A percentile compares a stretch with the other conserved stretches of the same genome.
phyloP scores from a whole-genome alignment of 2,797 vertebrate genomes.

The Pseudochirops cupreus region DNA sequence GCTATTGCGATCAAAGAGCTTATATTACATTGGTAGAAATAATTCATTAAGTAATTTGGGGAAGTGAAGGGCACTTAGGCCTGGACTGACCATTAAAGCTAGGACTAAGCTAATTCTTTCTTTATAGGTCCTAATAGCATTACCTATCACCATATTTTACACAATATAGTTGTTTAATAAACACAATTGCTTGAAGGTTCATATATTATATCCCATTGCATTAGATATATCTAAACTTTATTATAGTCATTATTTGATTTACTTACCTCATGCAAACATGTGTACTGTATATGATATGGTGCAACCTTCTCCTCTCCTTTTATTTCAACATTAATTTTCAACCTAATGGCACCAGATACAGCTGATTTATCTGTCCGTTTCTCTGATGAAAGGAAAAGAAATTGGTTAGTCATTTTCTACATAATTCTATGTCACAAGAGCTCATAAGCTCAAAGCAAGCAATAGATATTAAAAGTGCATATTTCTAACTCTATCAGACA shows the following conservation, averaged over 20 bases:
- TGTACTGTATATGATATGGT: slow-evolving; percentile 97
- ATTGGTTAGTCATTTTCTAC: slow-evolving; percentile 39
- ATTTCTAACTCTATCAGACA: neutral
- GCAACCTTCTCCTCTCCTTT: slow-evolving; percentile 98
- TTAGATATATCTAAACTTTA: slow-evolving; percentile 3
- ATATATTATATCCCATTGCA: neutral
- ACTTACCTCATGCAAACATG: slow-evolving; percentile 96
- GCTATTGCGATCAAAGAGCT: neutral
- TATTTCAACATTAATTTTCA: slow-evolving; percentile 99
- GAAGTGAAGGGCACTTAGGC: neutral
- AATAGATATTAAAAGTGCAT: neutral
- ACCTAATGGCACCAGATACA: slow-evolving; percentile 96
- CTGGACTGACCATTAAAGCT: neutral
- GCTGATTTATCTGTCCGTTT: slow-evolving; percentile 98
- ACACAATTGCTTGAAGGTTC: neutral
- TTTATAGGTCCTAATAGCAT: neutral
- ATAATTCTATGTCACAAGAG: slow-evolving; percentile 1
- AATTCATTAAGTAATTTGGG: neutral
- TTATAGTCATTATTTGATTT: slow-evolving; percentile 10
- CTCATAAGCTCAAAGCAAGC: neutral
- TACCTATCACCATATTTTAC: neutral
- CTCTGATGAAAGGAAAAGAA: slow-evolving; percentile 85
- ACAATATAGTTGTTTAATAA: neutral
- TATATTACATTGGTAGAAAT: neutral
- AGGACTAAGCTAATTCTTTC: neutral